Base-by-base conservation (phyloP, 2,888 invertebrate species). In the Aethes cnicana region DNA sequence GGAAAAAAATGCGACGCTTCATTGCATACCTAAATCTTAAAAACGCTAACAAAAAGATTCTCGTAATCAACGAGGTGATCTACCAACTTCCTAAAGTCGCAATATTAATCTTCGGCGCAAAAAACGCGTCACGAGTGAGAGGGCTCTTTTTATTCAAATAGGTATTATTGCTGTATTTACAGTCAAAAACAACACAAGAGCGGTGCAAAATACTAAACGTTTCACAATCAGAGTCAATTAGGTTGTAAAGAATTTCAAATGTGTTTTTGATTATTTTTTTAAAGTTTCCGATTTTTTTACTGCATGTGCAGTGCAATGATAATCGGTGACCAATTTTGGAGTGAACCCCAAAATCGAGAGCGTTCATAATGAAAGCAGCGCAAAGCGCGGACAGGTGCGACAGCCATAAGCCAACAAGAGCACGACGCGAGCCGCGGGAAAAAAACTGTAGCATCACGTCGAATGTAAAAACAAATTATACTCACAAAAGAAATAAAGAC, bases 31-130 rank as follows among this genome's bases (percentile, higher is more conserved):
- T 60, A 60, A 62, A 60, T 68, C 65, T 74, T 67, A 83, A 86
- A 84, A 85, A 84, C 74, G 72, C 67, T 67, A 69, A 76, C 77
- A 85, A 86, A 86, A 86, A 84, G 73, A 79, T 72, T 80, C 67
- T 81, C 77, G 81, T 84, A 84, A 84, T 84, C 81, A 82, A 80
- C 76, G 74, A 79, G 77, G 79, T 84, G 85, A 84, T 84, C 85
- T 78, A 85, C 55, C 52, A 52, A 52, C 75, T 85, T 85, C 81
- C 79, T 74, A 78, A 75, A 75, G 72, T 83, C 74, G 80, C 81
- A 76, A 84, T 84, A 84, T 84, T 81, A 81, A 84, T 80, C 80
- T 52, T 46, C 30, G 14, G 42, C 4, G 32, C 20, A 50, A 44
- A 52, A 52, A 52, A 44, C 5, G 11, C 6, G 46, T 32, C 26